phyloP scores from a whole-genome alignment of 2,113 vertebrate species.

The Actenoides lindsayi region DNA sequence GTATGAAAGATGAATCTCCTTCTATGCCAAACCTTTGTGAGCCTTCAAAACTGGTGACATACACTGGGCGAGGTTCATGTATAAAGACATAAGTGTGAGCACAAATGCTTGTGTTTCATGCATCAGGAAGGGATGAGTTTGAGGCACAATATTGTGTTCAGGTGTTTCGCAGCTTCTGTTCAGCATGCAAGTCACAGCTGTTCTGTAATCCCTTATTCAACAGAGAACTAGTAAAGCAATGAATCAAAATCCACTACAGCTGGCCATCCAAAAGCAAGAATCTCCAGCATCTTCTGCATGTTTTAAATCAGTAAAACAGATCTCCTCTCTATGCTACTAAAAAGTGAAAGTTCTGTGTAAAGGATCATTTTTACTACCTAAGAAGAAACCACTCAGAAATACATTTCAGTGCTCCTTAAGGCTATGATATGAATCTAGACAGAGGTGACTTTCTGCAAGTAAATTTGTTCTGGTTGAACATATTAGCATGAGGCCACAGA shows the following conservation, averaged over 20 bases:
- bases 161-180: not conserved
- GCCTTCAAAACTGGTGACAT: conserved; percentile 34
- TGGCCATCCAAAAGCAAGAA: not conserved
- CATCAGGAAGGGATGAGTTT: not conserved
- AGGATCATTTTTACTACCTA: not conserved
- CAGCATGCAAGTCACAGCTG: not conserved
- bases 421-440: not conserved
- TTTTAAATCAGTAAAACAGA: not conserved
- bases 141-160: not conserved
- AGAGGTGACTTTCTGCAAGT: not conserved
- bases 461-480: not conserved
- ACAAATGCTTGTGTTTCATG: not conserved
- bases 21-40: conserved; percentile 15
- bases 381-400: not conserved
- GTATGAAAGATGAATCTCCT: conserved; percentile 45
- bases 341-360: not conserved
- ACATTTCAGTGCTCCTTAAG: not conserved
- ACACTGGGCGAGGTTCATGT: not conserved
- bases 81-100: not conserved
- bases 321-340: not conserved
- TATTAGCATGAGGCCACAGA: not conserved
- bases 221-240: not conserved
- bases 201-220: not conserved
- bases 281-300: not conserved
- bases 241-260: not conserved